A percentile compares a stretch with the other conserved stretches of the same genome.
These are phyloP conservation scores for Maniola jurtina DNA, from an alignment of 1,140 invertebrate species.

Conservation along the genomic window DNA sequence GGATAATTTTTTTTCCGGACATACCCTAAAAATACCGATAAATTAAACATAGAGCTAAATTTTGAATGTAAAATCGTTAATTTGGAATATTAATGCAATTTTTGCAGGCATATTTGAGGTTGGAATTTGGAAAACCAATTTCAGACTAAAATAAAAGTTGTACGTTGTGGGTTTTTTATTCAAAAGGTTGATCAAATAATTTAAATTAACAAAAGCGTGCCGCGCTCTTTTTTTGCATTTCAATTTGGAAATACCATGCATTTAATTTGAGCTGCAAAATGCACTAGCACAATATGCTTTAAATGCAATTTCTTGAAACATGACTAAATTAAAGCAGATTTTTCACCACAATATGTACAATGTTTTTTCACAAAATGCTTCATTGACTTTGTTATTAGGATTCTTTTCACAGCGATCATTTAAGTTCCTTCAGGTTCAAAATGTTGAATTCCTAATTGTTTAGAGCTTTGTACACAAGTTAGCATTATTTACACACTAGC, in stretches of 20 bases:
- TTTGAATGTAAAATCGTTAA: neutral
- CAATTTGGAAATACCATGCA: constrained; percentile 12
- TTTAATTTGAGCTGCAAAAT: constrained; percentile 7
- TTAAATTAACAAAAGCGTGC: constrained; percentile 14
- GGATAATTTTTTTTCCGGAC: too few species aligned
- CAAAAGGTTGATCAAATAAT: constrained; percentile 7
- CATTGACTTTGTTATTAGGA: too few species aligned
- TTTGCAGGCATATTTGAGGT: neutral
- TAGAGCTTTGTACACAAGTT: too few species aligned
- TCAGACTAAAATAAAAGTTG: constrained; percentile 8
- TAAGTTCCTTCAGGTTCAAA: too few species aligned
- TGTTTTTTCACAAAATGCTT: too few species aligned
- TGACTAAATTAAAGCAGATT: neutral
- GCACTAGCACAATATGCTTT: neutral
- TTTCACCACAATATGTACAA: neutral
- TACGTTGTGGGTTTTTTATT: neutral
- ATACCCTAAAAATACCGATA: too few species aligned
- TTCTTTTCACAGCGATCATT: too few species aligned
- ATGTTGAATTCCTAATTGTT: too few species aligned
- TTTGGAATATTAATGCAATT: constrained; percentile 8
- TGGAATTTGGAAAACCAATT: constrained; percentile 8
- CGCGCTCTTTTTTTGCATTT: constrained; percentile 1
- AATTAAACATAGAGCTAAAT: neutral
- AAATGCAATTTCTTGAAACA: neutral
- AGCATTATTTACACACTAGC: too few species aligned